Evolutionary conservation across 2,797 vertebrate species (phyloP).

Genomic region (Melanotaenia trifasciata): DNA sequence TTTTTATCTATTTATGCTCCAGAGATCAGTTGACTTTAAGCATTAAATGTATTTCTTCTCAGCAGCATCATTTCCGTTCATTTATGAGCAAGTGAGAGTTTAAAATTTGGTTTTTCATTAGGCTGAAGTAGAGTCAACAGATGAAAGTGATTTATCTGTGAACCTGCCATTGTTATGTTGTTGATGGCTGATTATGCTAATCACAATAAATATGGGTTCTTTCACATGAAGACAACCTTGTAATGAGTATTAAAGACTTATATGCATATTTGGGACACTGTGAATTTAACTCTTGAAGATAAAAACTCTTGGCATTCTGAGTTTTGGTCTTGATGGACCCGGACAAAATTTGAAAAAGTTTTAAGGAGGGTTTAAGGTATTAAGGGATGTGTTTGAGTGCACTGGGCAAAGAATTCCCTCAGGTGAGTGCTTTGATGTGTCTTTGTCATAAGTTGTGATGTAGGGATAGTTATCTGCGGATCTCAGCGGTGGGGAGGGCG

Average conservation of each 20-base stretch:
- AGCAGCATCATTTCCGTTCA: conserved; percentile 55
- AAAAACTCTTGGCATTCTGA: not conserved
- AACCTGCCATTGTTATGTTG: conserved; percentile 44
- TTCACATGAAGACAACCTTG: conserved; percentile 15
- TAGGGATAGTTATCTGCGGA: no score
- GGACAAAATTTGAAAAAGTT: no score
- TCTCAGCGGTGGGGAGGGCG: no score
- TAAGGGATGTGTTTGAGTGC: no score
- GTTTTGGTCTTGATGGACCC: not conserved
- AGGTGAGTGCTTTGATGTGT: no score
- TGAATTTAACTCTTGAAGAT: not conserved
- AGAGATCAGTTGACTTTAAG: conserved; percentile 69
- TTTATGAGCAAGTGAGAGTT: conserved; percentile 60
- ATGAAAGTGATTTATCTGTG: conserved; percentile 51
- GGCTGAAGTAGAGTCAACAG: conserved; percentile 54
- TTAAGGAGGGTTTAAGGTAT: no score
- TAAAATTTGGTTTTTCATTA: conserved; percentile 45
- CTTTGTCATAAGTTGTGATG: no score
- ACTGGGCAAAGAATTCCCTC: no score
- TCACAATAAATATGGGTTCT: conserved; percentile 31
- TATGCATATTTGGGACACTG: not conserved
- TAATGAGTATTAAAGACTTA: not conserved
- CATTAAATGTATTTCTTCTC: conserved; percentile 67
- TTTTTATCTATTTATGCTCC: conserved; percentile 76
- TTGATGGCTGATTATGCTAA: conserved; percentile 35